These are phyloP conservation scores for Mallotus villosus DNA, from an alignment of 2,797 vertebrate species.

Conservation along the genomic window DNA sequence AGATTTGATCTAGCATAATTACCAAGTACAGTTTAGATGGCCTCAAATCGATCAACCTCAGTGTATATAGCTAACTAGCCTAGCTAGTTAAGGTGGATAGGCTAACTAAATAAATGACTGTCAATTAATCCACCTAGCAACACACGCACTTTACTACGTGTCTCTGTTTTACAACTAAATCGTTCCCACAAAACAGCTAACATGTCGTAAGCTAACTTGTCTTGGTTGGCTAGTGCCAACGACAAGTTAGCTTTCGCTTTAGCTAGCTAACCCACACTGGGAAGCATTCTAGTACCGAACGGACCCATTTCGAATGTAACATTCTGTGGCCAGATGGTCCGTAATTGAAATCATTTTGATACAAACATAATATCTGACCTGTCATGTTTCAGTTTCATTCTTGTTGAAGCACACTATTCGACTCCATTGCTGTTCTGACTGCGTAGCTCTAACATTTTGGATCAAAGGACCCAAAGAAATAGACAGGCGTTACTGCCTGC, in stretches of 20 bases:
- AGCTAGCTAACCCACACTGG: not conserved
- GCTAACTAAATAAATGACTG: not conserved
- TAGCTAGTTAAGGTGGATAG: not conserved
- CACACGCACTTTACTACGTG: no score
- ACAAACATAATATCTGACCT: not conserved
- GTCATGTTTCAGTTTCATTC: slow-evolving; percentile 7
- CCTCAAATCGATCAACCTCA: no score
- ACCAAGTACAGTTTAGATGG: not conserved
- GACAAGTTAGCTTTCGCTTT: not conserved
- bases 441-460: slow-evolving; percentile 3
- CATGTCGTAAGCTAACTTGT: not conserved
- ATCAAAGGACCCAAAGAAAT: not conserved
- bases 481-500: not conserved
- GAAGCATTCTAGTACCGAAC: not conserved
- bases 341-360: not conserved
- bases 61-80: not conserved
- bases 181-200: not conserved
- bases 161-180: no score
- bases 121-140: not conserved
- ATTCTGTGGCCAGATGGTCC: not conserved
- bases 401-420: not conserved
- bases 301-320: not conserved
- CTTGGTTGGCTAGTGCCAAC: not conserved
- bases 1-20: not conserved
- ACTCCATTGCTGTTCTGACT: slow-evolving; percentile 12